Evolutionary conservation across 2,797 vertebrate genomes (phyloP).

Genomic region (Silurus aristotelis): DNA sequence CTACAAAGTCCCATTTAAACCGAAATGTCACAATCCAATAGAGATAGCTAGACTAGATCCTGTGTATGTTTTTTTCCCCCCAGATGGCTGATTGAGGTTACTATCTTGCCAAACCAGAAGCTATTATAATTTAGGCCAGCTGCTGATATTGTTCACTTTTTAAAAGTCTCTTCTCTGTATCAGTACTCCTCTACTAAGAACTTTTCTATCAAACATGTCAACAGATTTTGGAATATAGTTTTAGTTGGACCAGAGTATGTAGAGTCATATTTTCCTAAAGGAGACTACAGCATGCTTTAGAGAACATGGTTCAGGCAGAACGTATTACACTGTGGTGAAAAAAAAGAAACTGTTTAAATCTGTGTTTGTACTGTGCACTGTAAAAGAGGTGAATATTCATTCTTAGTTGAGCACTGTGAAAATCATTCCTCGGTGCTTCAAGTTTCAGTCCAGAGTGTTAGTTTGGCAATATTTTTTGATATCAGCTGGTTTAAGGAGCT

Average conservation of each 20-base stretch:
- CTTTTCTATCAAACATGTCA: background rate
- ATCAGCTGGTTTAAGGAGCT: slow-evolving; percentile 67
- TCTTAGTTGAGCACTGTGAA: slow-evolving; percentile 55
- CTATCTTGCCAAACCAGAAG: no score
- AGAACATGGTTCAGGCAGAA: slow-evolving; percentile 37
- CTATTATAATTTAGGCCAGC: no score
- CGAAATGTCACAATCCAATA: no score
- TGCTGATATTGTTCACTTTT: no score
- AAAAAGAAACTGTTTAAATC: slow-evolving; percentile 23
- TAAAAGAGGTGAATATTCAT: slow-evolving; percentile 40
- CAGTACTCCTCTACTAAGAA: background rate
- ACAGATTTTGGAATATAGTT: slow-evolving; percentile 1
- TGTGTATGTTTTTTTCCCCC: no score
- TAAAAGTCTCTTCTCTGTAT: no score
- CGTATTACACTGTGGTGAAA: slow-evolving; percentile 4
- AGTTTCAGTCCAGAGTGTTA: slow-evolving; percentile 77
- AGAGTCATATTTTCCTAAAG: slow-evolving; percentile 45
- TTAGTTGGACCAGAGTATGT: slow-evolving; percentile 25
- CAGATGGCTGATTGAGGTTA: no score
- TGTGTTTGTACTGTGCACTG: slow-evolving; percentile 52
- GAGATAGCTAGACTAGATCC: no score
- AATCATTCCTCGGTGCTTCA: slow-evolving; percentile 69
- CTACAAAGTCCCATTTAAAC: no score
- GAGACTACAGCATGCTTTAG: slow-evolving; percentile 49
- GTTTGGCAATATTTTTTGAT: slow-evolving; percentile 74